These are phyloP conservation scores for Sorex araneus DNA, from an alignment of 2,113 vertebrate species.

Conservation along the genomic window DNA sequence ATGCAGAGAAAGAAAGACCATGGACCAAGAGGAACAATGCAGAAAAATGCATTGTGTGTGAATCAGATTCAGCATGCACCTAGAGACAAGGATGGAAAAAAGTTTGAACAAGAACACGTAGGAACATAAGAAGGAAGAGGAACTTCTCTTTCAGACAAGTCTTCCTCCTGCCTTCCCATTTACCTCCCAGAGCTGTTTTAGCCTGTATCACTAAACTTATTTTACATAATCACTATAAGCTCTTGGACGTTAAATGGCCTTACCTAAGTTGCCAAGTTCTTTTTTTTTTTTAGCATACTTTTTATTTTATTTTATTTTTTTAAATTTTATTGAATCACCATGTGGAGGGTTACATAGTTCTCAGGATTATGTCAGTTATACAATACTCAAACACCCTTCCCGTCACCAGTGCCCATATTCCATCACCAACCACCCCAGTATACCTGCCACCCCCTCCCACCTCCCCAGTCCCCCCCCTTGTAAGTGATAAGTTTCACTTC, in stretches of 20 bases:
- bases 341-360: too few relatives aligned
- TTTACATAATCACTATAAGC: background rate
- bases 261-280: background rate
- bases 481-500: too few relatives aligned
- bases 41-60: fast-evolving
- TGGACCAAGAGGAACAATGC: background rate
- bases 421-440: too few relatives aligned
- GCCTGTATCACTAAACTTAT: background rate
- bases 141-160: background rate
- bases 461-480: too few relatives aligned
- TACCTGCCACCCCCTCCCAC: too few relatives aligned
- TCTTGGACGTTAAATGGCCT: background rate
- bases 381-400: too few relatives aligned
- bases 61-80: background rate
- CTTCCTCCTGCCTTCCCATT: background rate
- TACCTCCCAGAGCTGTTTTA: background rate
- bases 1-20: background rate
- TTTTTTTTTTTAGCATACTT: too few relatives aligned
- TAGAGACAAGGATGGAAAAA: background rate
- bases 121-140: background rate
- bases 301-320: too few relatives aligned
- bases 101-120: background rate
- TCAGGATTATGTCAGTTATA: too few relatives aligned
- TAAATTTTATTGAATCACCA: too few relatives aligned
- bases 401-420: too few relatives aligned